A percentile compares a stretch with the other conserved stretches of the same genome.
These are phyloP conservation scores for Eristalinus aeneus DNA, from an alignment of 2,888 invertebrate genomes.

Conservation along the genomic window DNA sequence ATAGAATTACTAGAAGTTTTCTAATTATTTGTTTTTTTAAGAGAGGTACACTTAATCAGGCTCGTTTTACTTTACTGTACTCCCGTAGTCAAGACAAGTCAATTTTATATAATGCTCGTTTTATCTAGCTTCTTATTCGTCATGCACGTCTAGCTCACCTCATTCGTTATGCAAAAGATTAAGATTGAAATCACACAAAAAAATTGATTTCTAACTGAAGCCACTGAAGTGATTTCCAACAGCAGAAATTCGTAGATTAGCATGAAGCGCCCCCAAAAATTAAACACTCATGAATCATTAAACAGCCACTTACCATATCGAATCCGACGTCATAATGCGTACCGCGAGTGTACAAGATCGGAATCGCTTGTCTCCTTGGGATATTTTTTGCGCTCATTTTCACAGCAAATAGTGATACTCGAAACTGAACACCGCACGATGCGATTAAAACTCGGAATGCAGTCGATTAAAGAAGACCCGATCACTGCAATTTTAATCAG, in stretches of 20 bases:
- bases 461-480: constrained; percentile 15
- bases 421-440: background rate
- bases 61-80: too few species aligned
- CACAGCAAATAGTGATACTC: background rate
- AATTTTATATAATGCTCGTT: too few species aligned
- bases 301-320: constrained; percentile 87
- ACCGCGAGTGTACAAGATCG: constrained; percentile 89
- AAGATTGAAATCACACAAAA: too few species aligned
- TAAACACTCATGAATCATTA: constrained; percentile 66
- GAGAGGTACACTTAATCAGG: too few species aligned
- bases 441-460: background rate
- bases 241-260: background rate
- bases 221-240: too few species aligned
- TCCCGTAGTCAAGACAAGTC: too few species aligned
- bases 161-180: too few species aligned
- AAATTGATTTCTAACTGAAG: background rate
- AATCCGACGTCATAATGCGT: constrained; percentile 93
- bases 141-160: too few species aligned
- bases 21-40: too few species aligned
- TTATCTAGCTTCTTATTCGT: too few species aligned
- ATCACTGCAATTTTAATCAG: constrained; percentile 9
- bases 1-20: too few species aligned
- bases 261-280: background rate
- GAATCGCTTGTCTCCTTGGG: constrained; percentile 85
- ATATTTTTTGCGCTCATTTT: constrained; percentile 75